Conservation (phyloP, 2,113 vertebrate genomes). For the Microcebus ravelobensis region DNA sequence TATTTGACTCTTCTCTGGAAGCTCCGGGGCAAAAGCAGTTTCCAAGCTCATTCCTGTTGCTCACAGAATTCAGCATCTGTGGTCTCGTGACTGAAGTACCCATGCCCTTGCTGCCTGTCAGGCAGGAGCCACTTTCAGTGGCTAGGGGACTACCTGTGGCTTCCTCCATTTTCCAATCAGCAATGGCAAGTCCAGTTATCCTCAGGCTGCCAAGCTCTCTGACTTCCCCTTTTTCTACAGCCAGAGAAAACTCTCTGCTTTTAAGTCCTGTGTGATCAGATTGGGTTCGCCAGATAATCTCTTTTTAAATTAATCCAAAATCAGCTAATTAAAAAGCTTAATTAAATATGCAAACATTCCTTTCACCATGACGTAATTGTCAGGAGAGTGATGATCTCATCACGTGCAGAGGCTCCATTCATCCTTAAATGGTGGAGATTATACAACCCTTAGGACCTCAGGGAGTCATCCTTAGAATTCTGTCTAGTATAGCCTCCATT, state of each 20-base stretch:
- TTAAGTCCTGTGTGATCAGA: background rate
- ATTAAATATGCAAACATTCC: background rate
- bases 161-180: background rate
- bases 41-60: background rate
- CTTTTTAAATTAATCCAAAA: background rate
- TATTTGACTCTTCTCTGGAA: background rate
- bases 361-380: background rate
- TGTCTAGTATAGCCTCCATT: background rate
- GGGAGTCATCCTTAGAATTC: background rate
- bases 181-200: background rate
- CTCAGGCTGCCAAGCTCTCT: background rate
- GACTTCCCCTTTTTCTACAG: background rate
- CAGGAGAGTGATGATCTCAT: background rate
- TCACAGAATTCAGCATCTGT: background rate
- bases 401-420: background rate
- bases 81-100: background rate
- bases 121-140: background rate
- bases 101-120: background rate
- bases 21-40: background rate
- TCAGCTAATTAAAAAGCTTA: background rate
- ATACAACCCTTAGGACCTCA: background rate
- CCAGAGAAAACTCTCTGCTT: background rate
- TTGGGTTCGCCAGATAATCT: background rate
- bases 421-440: background rate
- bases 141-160: accelerated